Evolutionary conservation across 2,888 invertebrate species (phyloP), one percentile per base, ranked within the genome.

Genomic region (Drosophila ustulata): DNA sequence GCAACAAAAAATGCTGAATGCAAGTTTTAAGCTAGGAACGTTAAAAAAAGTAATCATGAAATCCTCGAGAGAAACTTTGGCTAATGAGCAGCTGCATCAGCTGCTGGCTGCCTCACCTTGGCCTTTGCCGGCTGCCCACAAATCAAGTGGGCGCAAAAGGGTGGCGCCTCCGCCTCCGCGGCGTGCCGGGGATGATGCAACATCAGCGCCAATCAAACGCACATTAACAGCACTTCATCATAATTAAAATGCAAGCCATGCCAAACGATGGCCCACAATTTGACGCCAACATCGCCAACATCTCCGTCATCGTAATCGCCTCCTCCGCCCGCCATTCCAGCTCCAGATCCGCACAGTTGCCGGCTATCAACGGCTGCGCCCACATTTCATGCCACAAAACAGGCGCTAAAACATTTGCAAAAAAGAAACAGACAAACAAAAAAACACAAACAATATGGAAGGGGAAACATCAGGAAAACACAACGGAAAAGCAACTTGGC

Each of bases 181-280:
- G 43, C 18, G 18, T 52, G 9, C 25, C 2, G 18, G 18, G 9
- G 41, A 43, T 52, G 52, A 13, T 25, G 28, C 41, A 52, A 13
- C 52, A 28, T 28, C 34, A 37, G 59, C 32, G 26, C 57, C 64
- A 69, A 74, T 75, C 59, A 75, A 69, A 57, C n/a, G 53, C 64
- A 43, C 70, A 75, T 75, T 75, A 74, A 58, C 70, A 47, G 65
- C 75, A 74, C 65, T 74, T 75, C 49, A 66, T 70, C 75, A 75
- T 74, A 74, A 74, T 75, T 75, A 75, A 65, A 75, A 73, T 73
- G 69, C 75, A 74, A 73, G 61, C 28, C 56, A 57, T 49, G 39
- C 34, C 41, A 41, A 28, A 3, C 49, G 9, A 45, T 26, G 26
- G 8, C 50, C n/a, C 50, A 30, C 34, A 37, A 45, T 34, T 23